phyloP scores from a whole-genome alignment of 2,797 vertebrate species.

The Pseudochirops corinnae region DNA sequence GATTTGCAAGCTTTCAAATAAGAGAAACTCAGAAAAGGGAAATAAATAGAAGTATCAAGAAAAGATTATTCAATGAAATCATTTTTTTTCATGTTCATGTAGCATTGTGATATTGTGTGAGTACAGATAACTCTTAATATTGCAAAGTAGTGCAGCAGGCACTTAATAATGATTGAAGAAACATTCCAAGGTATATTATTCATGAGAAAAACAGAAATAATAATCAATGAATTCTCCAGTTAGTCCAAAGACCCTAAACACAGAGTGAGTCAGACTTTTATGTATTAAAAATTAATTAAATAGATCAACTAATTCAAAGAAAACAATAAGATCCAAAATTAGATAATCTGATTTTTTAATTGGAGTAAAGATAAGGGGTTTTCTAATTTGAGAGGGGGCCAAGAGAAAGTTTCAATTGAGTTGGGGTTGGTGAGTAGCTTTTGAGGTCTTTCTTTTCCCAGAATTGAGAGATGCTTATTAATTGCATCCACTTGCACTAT shows the following conservation, averaged over 20 bases:
- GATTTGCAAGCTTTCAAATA: neutral
- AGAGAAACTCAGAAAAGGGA: neutral
- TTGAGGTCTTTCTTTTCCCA: too few species aligned
- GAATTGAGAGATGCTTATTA: too few species aligned
- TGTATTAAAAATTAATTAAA: too few species aligned
- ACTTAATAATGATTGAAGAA: neutral
- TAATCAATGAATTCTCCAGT: too few species aligned
- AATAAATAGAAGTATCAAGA: neutral
- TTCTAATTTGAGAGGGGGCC: too few species aligned
- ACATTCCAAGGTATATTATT: neutral
- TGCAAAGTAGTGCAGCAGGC: neutral
- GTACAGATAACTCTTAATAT: neutral
- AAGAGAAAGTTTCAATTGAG: neutral
- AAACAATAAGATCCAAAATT: too few species aligned
- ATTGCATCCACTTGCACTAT: neutral
- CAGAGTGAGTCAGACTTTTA: too few species aligned
- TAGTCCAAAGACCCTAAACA: too few species aligned
- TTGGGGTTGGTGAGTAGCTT: neutral
- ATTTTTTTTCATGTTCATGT: neutral
- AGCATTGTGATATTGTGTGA: neutral
- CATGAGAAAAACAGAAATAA: neutral
- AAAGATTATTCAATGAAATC: neutral
- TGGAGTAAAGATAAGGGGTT: too few species aligned
- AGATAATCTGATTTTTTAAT: too few species aligned
- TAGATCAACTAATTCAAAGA: too few species aligned